Conservation (phyloP, 2,797 vertebrate genomes). For the Poliocrania exsul region DNA sequence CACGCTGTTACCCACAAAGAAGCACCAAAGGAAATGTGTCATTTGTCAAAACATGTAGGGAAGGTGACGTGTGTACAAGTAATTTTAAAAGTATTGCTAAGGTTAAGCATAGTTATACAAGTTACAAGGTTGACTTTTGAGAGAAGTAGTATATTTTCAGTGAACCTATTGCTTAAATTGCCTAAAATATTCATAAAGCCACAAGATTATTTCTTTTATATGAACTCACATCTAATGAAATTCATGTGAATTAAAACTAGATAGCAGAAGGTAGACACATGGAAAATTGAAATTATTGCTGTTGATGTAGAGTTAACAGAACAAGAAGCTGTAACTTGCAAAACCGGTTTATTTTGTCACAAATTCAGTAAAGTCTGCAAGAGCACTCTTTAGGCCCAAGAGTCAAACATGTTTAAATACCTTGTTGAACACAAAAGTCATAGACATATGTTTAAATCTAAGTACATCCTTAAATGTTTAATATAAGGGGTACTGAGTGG, state of each 20-base stretch:
- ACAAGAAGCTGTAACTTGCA: background rate
- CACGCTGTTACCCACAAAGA: slow-evolving; percentile 83
- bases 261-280: background rate
- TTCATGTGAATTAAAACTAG: background rate
- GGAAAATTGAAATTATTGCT: background rate
- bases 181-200: slow-evolving; percentile 1
- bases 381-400: background rate
- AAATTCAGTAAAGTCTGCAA: background rate
- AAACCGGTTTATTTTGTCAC: background rate
- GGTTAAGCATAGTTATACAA: slow-evolving; percentile 71
- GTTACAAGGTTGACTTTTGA: slow-evolving; percentile 68
- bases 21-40: slow-evolving; percentile 81
- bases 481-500: background rate
- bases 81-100: slow-evolving; percentile 76
- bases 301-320: background rate
- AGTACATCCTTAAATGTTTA: background rate
- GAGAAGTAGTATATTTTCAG: background rate
- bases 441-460: background rate
- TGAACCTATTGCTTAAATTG: slow-evolving; percentile 26
- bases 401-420: slow-evolving; percentile 19
- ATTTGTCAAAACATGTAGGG: slow-evolving; percentile 81
- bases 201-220: slow-evolving; percentile 15
- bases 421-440: background rate
- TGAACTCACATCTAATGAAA: background rate
- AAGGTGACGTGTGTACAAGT: slow-evolving; percentile 77